phyloP scores from a whole-genome alignment of 2,888 invertebrate species.

The Cylloceria caligata region DNA sequence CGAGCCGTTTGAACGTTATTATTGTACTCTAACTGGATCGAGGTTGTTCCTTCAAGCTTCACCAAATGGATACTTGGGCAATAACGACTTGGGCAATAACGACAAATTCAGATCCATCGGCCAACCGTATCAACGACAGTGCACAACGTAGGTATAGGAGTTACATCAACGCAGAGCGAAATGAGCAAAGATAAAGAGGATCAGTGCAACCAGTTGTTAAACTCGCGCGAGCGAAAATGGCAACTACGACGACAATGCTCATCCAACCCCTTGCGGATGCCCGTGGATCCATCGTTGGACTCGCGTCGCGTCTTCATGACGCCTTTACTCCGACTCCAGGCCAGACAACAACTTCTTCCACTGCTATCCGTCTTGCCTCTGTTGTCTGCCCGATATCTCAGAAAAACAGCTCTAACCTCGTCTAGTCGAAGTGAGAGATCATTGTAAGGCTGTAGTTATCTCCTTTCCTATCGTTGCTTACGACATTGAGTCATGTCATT shows the following conservation, averaged over 20 bases:
- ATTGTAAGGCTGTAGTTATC: background rate
- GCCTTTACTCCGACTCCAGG: constrained; percentile 68
- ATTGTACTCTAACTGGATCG: background rate
- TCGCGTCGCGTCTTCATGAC: constrained; percentile 76
- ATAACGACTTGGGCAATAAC: too few species aligned
- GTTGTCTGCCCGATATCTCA: constrained; percentile 72
- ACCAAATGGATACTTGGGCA: background rate
- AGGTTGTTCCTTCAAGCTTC: too few species aligned
- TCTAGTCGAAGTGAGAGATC: constrained; percentile 9
- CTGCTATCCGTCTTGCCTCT: constrained; percentile 75
- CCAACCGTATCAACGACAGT: background rate
- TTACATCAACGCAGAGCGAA: background rate
- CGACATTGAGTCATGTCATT: constrained; percentile 23
- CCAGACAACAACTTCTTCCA: constrained; percentile 61
- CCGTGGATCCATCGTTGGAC: constrained; percentile 69
- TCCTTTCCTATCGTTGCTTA: constrained; percentile 2
- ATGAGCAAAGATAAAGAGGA: constrained; percentile 1
- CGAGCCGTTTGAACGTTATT: background rate
- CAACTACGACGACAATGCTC: constrained; percentile 16
- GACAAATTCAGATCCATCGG: background rate
- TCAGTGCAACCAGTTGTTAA: constrained; percentile 12
- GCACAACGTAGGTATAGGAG: background rate
- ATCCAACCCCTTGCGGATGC: constrained; percentile 18
- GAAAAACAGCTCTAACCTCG: constrained; percentile 64
- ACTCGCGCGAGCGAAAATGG: constrained; percentile 7